Conservation (phyloP, 1,140 invertebrate species). For the Platyscapa corneri region DNA sequence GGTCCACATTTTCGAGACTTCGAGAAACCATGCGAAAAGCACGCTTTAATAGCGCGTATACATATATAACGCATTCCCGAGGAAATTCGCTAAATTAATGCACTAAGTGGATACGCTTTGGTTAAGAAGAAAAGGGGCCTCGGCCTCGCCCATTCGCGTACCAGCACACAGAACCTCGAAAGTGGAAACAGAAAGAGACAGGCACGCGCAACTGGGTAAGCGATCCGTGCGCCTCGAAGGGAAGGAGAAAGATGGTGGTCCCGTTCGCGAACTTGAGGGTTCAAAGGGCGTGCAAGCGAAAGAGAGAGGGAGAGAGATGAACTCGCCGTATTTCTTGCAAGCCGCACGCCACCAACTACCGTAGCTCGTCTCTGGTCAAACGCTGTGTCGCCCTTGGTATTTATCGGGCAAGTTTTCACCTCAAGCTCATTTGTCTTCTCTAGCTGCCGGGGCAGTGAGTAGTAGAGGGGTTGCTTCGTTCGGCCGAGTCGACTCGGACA, state of each 20-base stretch:
- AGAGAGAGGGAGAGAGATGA: slow-evolving; percentile 55
- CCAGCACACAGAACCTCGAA: neutral
- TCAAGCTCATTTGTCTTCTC: slow-evolving; percentile 75
- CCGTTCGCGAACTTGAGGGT: slow-evolving; percentile 30
- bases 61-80: slow-evolving; percentile 49
- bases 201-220: slow-evolving; percentile 2
- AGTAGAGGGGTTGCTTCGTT: neutral
- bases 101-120: slow-evolving; percentile 64
- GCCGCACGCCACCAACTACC: slow-evolving; percentile 27
- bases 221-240: neutral
- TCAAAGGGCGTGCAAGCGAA: slow-evolving; percentile 49
- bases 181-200: neutral
- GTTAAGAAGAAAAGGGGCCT: slow-evolving; percentile 64
- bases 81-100: slow-evolving; percentile 68
- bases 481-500: neutral
- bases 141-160: neutral
- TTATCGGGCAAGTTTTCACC: slow-evolving; percentile 76
- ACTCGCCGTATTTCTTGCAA: slow-evolving; percentile 69
- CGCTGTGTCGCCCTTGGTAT: slow-evolving; percentile 75
- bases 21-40: slow-evolving; percentile 34
- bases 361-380: slow-evolving; percentile 72
- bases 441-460: slow-evolving; percentile 9
- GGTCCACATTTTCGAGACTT: slow-evolving; percentile 10
- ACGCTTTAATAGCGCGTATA: slow-evolving; percentile 45
- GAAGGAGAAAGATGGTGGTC: slow-evolving; percentile 26